Base-by-base conservation (phyloP, 2,888 invertebrate genomes). In the Dendrolimus houi region DNA sequence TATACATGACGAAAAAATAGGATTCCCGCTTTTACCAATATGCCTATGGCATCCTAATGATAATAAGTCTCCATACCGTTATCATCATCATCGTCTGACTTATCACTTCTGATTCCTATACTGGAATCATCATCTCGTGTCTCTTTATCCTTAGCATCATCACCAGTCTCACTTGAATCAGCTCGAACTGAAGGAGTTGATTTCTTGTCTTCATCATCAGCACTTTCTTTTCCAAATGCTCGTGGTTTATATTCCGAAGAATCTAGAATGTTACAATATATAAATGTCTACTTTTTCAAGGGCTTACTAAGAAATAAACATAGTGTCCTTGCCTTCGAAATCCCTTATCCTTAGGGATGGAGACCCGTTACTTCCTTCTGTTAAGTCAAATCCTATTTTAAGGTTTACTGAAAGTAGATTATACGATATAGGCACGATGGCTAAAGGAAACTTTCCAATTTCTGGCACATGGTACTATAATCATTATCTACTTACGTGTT, bases 361-460 rank as follows among this genome's bases (percentile, higher is more conserved):
- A 56, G 61, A 66, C 57, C 79, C 83, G 69, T 79, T 71, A 61
- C 66, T 64, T 60, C 73, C 77, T 68, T 73, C 74, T 54, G 69
- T 74, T 71, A 84, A 72, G 73, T 84, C 83, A 71, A 85, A 81
- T 60, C 80, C 84, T 73, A 85, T 66, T 69, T 72, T 79, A 63
- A 85, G 62, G 69, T 82, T 72, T 59, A 83, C 85, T 85, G 75
- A 72, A 84, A 82, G 58, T 64, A 63, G 59, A 63, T 57, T 60
- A 52, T 13, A 9, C 8, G 12, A 42, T 7, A 55, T 7, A 12
- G 13, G 17, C 42, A 41, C 42, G 60, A 62, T 60, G 42, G 7
- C 17, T 1, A 17, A 41, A 9, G 41, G 13, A 7, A 40, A 54
- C 9, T 41, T 55, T 42, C 17, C 12, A 6, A 29, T 29, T 29